Evolutionary conservation across 2,797 vertebrate species (phyloP), one percentile per base, ranked within the genome.

Genomic region (Allobates femoralis): DNA sequence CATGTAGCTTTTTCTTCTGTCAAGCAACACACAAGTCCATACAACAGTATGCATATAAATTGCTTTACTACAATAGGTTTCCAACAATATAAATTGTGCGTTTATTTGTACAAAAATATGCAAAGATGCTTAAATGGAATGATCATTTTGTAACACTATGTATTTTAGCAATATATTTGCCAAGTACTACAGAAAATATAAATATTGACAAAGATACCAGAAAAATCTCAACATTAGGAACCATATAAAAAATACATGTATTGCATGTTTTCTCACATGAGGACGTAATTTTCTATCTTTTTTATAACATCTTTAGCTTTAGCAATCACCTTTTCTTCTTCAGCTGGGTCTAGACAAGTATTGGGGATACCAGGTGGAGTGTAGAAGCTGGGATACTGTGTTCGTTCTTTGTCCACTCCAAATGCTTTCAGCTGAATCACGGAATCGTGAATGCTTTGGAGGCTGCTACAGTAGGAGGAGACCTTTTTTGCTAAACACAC

Each of bases 331-430:
- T 41, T 23, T 21, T 58, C 30, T 87, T 89, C 94, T 55, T 92
- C 89, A 62, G 89, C 89, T 50, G 87, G 5, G 21, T 28, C 89
- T 87, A 95, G 95, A 69, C 74, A 90, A 18, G 75, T 92, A 2
- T 95, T 94, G n/a, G 96, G 96, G 88, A 96, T 95, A 55, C 88
- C 86, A 4, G 96, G 96, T 51, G 73, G 84, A 0, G 69, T 60
- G 75, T 96, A 93, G 78, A 15, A 91, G 87, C 87, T 93, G 18
- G 95, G 96, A 88, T 96, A 96, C 81, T 96, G 95, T 19, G 95
- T 96, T 85, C 78, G 94, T 86, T 94, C 94, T n/a, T 90, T 82
- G 15, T 96, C 93, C 56, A 96, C 93, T 0, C 94, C 94, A 30
- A 94, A 87, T 0, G 10, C 16, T 73, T 78, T 90, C 41, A 96